These are phyloP conservation scores for Seira ritae DNA, from an alignment of 2,888 invertebrate genomes.

Conservation along the genomic window DNA sequence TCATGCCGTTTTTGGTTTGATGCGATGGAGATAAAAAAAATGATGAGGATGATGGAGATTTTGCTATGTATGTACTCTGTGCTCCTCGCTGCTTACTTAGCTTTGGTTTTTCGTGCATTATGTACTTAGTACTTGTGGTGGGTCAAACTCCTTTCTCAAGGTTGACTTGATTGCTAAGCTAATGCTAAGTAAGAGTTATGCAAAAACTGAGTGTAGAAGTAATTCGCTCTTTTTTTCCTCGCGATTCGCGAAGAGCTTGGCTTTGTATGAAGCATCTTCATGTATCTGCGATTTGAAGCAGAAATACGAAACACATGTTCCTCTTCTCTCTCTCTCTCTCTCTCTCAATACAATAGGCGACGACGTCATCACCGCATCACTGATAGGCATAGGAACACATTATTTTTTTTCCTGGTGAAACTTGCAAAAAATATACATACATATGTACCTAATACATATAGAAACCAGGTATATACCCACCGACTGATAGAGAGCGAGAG, in stretches of 20 bases:
- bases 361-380: too few relatives aligned
- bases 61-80: slow-evolving; percentile 18
- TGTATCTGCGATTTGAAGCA: slow-evolving; percentile 5
- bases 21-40: too few relatives aligned
- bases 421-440: too few relatives aligned
- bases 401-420: too few relatives aligned
- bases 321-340: background rate
- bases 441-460: too few relatives aligned
- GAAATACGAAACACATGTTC: too few relatives aligned
- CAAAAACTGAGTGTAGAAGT: slow-evolving; percentile 46
- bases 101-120: background rate
- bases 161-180: slow-evolving; percentile 67
- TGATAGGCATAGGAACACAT: too few relatives aligned
- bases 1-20: too few relatives aligned
- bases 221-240: too few relatives aligned
- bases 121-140: slow-evolving; percentile 56
- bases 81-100: background rate
- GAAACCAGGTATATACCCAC: too few relatives aligned
- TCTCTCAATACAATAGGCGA: too few relatives aligned
- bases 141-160: slow-evolving; percentile 74
- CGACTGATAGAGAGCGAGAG: too few relatives aligned
- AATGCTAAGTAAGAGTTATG: slow-evolving; percentile 43
- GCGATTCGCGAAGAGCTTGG: background rate
- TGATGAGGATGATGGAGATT: slow-evolving; percentile 31
- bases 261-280: background rate